Conservation (phyloP, 2,797 vertebrate species). For the Dermochelys coriacea region DNA sequence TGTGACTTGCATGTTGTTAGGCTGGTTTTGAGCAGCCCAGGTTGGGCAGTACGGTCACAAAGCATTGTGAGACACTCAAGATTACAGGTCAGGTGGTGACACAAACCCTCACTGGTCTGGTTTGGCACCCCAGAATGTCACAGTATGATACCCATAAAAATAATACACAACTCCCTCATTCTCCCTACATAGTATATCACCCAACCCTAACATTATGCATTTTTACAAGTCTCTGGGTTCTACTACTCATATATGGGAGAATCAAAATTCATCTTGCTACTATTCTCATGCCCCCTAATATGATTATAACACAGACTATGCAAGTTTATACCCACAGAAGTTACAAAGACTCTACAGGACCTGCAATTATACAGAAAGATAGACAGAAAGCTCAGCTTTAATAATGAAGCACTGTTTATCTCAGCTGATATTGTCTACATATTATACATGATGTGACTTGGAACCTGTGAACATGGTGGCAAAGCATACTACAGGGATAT, state of each 20-base stretch:
- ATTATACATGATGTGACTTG: not conserved
- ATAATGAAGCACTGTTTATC: not conserved
- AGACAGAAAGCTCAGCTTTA: not conserved
- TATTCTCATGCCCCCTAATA: not conserved
- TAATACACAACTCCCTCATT: too few relatives aligned
- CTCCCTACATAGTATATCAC: not conserved
- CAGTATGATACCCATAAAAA: too few relatives aligned
- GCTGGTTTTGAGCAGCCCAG: not conserved
- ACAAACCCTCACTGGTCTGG: not conserved
- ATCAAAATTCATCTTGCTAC: not conserved
- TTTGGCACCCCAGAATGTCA: not conserved
- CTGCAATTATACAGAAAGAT: not conserved
- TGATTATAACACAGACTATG: not conserved
- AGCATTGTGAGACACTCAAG: not conserved
- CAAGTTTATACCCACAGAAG: not conserved
- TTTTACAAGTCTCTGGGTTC: not conserved
- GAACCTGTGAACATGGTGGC: too few relatives aligned
- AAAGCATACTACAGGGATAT: not conserved
- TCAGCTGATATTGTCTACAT: not conserved
- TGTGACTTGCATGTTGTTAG: not conserved
- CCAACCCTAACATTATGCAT: fast-evolving
- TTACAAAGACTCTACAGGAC: not conserved
- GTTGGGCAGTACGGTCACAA: not conserved
- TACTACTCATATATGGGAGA: not conserved
- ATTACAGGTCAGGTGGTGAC: not conserved